A percentile compares a stretch with the other conserved stretches of the same genome.
These are phyloP conservation scores for Masticophis lateralis DNA, from an alignment of 2,797 vertebrate species.

Conservation along the genomic window DNA sequence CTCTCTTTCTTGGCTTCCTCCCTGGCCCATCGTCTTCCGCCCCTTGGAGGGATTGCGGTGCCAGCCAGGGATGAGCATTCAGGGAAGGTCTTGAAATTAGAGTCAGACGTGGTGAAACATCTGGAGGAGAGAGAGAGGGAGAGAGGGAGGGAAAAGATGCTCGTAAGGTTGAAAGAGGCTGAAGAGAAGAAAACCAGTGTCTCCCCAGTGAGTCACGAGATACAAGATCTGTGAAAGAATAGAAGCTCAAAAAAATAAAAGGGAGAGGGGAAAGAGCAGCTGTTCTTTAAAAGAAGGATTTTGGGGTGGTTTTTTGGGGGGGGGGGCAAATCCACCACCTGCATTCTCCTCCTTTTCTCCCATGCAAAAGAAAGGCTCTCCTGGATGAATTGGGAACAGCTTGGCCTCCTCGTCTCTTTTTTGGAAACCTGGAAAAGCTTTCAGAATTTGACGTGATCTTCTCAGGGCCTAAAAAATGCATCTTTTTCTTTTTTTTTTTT, in stretches of 20 bases:
- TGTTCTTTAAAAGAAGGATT: constrained; percentile 50
- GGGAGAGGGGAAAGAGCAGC: background rate
- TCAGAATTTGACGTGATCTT: background rate
- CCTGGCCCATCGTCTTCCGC: background rate
- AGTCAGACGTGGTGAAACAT: background rate
- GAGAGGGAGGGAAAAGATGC: background rate
- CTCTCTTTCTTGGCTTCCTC: background rate
- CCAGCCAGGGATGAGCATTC: background rate
- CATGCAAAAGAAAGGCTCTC: background rate
- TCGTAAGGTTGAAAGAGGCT: constrained; percentile 4
- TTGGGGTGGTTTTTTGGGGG: constrained; percentile 10
- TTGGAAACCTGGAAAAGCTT: background rate
- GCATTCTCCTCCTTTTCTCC: constrained; percentile 46
- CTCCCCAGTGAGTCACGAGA: constrained; percentile 62
- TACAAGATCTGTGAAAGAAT: constrained; percentile 65
- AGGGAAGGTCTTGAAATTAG: too few relatives aligned
- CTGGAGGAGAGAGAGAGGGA: background rate
- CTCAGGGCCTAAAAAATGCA: too few relatives aligned
- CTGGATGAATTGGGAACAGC: background rate
- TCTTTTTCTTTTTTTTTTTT: background rate
- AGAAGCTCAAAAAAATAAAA: constrained; percentile 42
- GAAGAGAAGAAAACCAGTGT: constrained; percentile 29
- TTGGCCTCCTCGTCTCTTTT: background rate
- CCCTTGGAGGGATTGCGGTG: background rate
- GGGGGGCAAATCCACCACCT: constrained; percentile 51